Evolutionary conservation across 2,888 invertebrate genomes (phyloP).

Genomic region (Dusona sp.): DNA sequence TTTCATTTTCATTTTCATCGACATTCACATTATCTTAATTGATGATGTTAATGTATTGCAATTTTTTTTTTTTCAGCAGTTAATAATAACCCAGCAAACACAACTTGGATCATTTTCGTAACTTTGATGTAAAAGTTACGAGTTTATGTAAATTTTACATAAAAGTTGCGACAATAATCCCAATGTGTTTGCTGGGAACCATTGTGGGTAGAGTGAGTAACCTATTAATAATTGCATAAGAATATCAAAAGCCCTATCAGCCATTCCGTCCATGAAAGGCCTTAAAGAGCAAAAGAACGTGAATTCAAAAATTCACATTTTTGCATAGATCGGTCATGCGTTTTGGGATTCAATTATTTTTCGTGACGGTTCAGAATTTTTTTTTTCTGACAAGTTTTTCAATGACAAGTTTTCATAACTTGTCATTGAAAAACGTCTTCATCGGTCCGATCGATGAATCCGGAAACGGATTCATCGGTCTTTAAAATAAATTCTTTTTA

Average conservation of each 20-base stretch:
- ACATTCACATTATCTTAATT: constrained; percentile 21
- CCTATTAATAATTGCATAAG: constrained; percentile 57
- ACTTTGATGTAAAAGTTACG: too few species aligned
- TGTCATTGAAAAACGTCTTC: too few species aligned
- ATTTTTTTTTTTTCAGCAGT: too few species aligned
- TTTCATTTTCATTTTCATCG: constrained; percentile 3
- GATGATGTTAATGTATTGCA: background rate
- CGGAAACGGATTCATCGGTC: background rate
- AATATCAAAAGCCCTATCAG: constrained; percentile 78
- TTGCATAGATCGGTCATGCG: constrained; percentile 79
- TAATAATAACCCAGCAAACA: too few species aligned
- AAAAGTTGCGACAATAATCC: too few species aligned
- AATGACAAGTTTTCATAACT: too few species aligned
- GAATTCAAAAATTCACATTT: constrained; percentile 66
- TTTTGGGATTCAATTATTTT: constrained; percentile 56
- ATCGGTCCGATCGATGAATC: too few species aligned
- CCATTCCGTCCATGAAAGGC: constrained; percentile 83
- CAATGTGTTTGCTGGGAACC: too few species aligned
- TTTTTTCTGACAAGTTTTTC: too few species aligned
- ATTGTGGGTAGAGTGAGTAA: constrained; percentile 41
- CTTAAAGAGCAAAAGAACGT: constrained; percentile 77
- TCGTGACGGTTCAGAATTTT: background rate
- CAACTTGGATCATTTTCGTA: too few species aligned
- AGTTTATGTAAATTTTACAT: too few species aligned
- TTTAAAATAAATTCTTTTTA: background rate